These are phyloP conservation scores for Chrysina gloriosa DNA, from an alignment of 2,888 invertebrate genomes.

Conservation along the genomic window DNA sequence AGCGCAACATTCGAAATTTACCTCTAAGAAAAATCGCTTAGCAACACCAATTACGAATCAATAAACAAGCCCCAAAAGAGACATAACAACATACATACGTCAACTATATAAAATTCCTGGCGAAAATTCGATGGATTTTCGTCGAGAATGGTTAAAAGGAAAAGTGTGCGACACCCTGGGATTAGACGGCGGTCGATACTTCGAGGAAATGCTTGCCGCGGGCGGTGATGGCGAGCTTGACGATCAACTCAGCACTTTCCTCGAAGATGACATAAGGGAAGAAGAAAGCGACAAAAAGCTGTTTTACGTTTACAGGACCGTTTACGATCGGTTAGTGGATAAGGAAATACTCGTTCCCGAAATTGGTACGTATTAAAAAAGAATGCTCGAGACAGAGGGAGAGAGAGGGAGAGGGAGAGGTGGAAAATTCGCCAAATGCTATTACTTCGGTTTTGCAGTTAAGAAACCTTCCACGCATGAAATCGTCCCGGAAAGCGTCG, in stretches of 20 bases:
- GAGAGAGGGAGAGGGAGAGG: too few species aligned
- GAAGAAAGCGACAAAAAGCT: constrained; percentile 69
- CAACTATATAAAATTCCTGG: neutral
- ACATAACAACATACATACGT: too few species aligned
- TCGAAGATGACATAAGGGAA: constrained; percentile 68
- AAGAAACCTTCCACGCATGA: constrained; percentile 50
- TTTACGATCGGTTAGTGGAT: constrained; percentile 78
- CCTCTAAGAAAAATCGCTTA: too few species aligned
- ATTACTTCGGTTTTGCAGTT: too few species aligned
- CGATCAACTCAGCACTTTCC: constrained; percentile 67
- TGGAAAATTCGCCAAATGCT: too few species aligned
- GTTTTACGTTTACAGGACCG: constrained; percentile 76
- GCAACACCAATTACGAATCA: too few species aligned
- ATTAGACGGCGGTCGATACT: constrained; percentile 63
- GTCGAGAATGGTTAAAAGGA: constrained; percentile 78
- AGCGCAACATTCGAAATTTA: too few species aligned
- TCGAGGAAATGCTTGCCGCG: constrained; percentile 70
- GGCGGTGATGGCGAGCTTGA: constrained; percentile 68
- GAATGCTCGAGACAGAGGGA: neutral
- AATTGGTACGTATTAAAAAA: constrained; percentile 72
- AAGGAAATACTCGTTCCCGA: constrained; percentile 79
- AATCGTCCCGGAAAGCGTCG: constrained; percentile 38
- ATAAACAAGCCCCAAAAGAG: too few species aligned
- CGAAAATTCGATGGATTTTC: constrained; percentile 65
- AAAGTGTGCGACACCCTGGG: constrained; percentile 71